Evolutionary conservation across 1,140 invertebrate species (phyloP).

Genomic region (Phymorhynchus buccinoides): DNA sequence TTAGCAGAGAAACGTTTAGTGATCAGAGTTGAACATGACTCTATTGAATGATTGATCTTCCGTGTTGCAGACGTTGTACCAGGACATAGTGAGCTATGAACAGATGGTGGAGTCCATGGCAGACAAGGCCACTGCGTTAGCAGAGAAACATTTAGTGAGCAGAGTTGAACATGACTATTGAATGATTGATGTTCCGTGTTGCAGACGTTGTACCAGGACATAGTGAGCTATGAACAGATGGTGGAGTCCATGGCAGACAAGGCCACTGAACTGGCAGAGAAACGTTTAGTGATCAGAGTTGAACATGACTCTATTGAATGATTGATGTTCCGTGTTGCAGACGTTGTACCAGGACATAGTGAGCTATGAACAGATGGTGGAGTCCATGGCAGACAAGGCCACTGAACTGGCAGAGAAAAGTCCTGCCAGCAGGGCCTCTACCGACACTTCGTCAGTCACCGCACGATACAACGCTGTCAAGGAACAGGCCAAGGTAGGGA

Average conservation of each 20-base stretch:
- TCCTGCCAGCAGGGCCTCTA: slow-evolving; percentile 86
- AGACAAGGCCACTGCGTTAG: slow-evolving; percentile 88
- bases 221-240: slow-evolving; percentile 92
- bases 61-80: slow-evolving; percentile 80
- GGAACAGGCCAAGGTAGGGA: slow-evolving; percentile 81
- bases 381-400: slow-evolving; percentile 87
- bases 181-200: slow-evolving; percentile 1
- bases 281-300: slow-evolving; percentile 85
- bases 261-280: slow-evolving; percentile 89
- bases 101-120: slow-evolving; percentile 93
- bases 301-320: too few relatives aligned
- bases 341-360: slow-evolving; percentile 90
- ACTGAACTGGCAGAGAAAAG: slow-evolving; percentile 89
- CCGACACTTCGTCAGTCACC: slow-evolving; percentile 88
- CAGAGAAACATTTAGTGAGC: slow-evolving; percentile 87
- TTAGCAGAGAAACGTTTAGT: too few relatives aligned
- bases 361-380: slow-evolving; percentile 94
- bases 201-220: slow-evolving; percentile 87
- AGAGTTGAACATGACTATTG: slow-evolving; percentile 72
- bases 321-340: slow-evolving; percentile 65
- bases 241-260: slow-evolving; percentile 90
- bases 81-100: slow-evolving; percentile 92
- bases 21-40: too few relatives aligned
- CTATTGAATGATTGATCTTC: too few relatives aligned
- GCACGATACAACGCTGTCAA: slow-evolving; percentile 85